phyloP scores from a whole-genome alignment of 2,797 vertebrate species.

The Brachyalestes nurse region DNA sequence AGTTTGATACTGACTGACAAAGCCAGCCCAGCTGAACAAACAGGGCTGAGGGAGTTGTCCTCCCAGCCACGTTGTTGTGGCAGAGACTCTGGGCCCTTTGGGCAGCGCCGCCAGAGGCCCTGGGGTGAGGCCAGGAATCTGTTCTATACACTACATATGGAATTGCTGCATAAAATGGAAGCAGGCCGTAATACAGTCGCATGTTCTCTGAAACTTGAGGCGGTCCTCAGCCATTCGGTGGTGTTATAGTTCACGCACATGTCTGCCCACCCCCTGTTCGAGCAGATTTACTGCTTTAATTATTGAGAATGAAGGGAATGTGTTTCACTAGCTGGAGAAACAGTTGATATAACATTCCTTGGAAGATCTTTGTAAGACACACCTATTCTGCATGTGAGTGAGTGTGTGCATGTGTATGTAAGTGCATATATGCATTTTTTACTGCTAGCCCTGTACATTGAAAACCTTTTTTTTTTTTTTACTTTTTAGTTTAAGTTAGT shows the following conservation, averaged over 20 bases:
- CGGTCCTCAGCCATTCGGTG: background rate
- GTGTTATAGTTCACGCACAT: background rate
- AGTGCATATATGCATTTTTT: background rate
- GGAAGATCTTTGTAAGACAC: slow-evolving; percentile 22
- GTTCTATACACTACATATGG: slow-evolving; percentile 66
- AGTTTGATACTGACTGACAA: slow-evolving; percentile 67
- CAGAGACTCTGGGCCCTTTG: slow-evolving; percentile 68
- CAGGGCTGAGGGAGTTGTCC: slow-evolving; percentile 72
- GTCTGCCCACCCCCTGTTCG: slow-evolving; percentile 22
- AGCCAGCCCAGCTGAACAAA: slow-evolving; percentile 80
- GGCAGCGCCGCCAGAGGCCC: slow-evolving; percentile 64
- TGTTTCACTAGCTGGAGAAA: background rate
- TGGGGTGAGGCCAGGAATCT: slow-evolving; percentile 71
- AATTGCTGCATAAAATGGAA: slow-evolving; percentile 66
- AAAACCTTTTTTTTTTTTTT: background rate
- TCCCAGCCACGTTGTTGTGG: slow-evolving; percentile 69
- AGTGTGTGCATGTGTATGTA: background rate
- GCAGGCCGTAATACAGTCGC: slow-evolving; percentile 24
- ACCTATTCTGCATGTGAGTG: slow-evolving; percentile 6
- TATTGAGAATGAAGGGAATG: slow-evolving; percentile 45
- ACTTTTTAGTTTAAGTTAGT: too few species aligned
- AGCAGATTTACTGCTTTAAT: slow-evolving; percentile 57
- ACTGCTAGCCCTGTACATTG: background rate
- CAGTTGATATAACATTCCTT: slow-evolving; percentile 23
- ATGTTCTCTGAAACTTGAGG: slow-evolving; percentile 39